Base-by-base conservation (phyloP, 2,888 invertebrate species). In the Phaedon cochleariae region DNA sequence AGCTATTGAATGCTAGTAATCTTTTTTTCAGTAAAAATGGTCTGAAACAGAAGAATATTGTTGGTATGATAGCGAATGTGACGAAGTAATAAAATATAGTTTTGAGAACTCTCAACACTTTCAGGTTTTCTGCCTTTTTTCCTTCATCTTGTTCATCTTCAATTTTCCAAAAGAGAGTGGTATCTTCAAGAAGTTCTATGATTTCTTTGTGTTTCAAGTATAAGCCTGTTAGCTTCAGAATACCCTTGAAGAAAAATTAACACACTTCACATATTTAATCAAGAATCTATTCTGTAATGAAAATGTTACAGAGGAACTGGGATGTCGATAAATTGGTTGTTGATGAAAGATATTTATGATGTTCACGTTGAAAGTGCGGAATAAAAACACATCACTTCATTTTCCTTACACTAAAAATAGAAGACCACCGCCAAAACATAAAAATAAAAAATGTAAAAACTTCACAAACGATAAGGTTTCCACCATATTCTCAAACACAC, bases 201-300 rank as follows among this genome's bases (percentile, higher is more conserved):
- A 61, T 12, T 41, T 45, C 26, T 2, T 34, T 20, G 20, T 20
- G 37, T n/a, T 53, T 41, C 5, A 45, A 4, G 15, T 18, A 45
- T 7, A 61, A 26, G 1, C 20, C 26, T 9, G 37, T 49, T 22
- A 34, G 17, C 29, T 61, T 61, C 29, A 45, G n/a, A 6, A 22
- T 12, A 12, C 46, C 60, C 60, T 61, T 4, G 45, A 52, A 61
- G 2, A 6, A 59, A n/a, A n/a, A n/a, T n/a, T n/a, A n/a, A n/a
- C n/a, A n/a, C n/a, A n/a, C n/a, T n/a, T n/a, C n/a, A n/a, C n/a
- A n/a, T n/a, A n/a, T n/a, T n/a, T n/a, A n/a, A n/a, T n/a, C n/a
- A n/a, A n/a, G n/a, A n/a, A n/a, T n/a, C n/a, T n/a, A n/a, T n/a
- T n/a, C n/a, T n/a, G n/a, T n/a, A n/a, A n/a, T n/a, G n/a, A n/a